A percentile compares a stretch with the other conserved stretches of the same genome.
Conservation (phyloP, 2,113 vertebrate genomes). For the Columbina picui region DNA sequence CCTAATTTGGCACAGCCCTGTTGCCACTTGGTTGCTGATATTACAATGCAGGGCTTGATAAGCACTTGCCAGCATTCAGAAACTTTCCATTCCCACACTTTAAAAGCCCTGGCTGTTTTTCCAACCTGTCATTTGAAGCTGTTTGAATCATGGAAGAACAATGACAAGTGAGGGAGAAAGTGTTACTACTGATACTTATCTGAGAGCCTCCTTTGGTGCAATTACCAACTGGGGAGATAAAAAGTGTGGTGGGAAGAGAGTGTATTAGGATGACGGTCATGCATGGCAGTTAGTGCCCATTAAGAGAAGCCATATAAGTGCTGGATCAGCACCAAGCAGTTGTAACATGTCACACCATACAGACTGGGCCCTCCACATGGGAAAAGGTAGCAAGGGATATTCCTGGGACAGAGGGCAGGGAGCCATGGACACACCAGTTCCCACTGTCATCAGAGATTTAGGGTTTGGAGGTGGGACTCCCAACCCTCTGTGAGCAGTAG, state of each 20-base stretch:
- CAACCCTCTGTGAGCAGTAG: neutral
- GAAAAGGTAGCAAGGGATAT: neutral
- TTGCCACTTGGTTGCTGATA: slow-evolving; percentile 31
- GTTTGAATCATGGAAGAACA: slow-evolving; percentile 54
- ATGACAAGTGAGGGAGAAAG: slow-evolving; percentile 46
- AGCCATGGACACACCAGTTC: neutral
- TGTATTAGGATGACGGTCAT: neutral
- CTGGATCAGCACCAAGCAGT: slow-evolving; percentile 3
- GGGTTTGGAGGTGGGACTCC: neutral
- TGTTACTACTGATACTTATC: slow-evolving; percentile 47
- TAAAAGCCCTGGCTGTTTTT: neutral
- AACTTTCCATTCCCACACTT: slow-evolving; percentile 70
- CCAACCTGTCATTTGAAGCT: slow-evolving; percentile 33
- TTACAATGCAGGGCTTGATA: slow-evolving; percentile 43
- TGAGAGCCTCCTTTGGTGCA: slow-evolving; percentile 38
- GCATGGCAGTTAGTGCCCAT: neutral
- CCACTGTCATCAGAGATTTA: neutral
- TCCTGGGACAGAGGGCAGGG: neutral
- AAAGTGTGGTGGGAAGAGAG: neutral
- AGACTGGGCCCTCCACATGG: neutral
- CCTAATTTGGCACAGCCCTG: slow-evolving; percentile 49
- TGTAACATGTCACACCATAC: neutral
- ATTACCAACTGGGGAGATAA: slow-evolving; percentile 23
- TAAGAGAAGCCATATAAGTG: neutral
- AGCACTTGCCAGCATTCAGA: slow-evolving; percentile 53